A percentile compares a stretch with the other conserved stretches of the same genome.
These are phyloP conservation scores for Gastrophryne carolinensis DNA, from an alignment of 2,797 vertebrate species.

Conservation along the genomic window DNA sequence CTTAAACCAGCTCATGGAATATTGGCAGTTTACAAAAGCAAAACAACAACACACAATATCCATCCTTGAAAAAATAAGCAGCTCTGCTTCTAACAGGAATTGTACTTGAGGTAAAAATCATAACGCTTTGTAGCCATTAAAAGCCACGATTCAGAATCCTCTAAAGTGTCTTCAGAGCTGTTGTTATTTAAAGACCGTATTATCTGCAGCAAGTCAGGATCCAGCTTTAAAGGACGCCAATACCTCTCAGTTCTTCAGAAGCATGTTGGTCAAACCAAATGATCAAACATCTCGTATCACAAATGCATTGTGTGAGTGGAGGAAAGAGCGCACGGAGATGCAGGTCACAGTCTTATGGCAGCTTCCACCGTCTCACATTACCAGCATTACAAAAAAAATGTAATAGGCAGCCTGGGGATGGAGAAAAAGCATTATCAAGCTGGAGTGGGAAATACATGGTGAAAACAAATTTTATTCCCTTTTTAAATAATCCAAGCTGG, in stretches of 20 bases:
- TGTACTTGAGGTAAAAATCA: conserved; percentile 38
- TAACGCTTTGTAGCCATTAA: conserved; percentile 46
- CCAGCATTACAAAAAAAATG: neutral
- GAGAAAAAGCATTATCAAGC: neutral
- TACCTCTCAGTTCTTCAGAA: conserved; percentile 40
- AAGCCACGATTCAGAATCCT: conserved; percentile 41
- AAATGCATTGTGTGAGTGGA: conserved; percentile 40
- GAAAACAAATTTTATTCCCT: conserved; percentile 3
- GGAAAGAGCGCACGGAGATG: conserved; percentile 31
- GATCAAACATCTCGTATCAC: conserved; percentile 48
- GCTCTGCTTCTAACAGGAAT: conserved; percentile 24
- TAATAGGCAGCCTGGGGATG: conserved; percentile 5
- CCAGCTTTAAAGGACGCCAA: conserved; percentile 30
- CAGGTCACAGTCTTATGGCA: conserved; percentile 25
- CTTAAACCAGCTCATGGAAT: neutral
- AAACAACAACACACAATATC: no score
- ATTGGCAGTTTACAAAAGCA: neutral
- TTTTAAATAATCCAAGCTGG: neutral
- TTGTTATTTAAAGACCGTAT: conserved; percentile 51
- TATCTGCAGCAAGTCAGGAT: conserved; percentile 42
- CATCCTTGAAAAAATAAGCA: conserved; percentile 21
- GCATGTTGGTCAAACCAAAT: conserved; percentile 47
- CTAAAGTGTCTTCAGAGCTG: conserved; percentile 36
- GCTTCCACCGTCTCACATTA: conserved; percentile 17
- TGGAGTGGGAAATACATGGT: conserved; percentile 3